Conservation (phyloP, 2,888 invertebrate genomes). For the Sinotaia quadrata region DNA sequence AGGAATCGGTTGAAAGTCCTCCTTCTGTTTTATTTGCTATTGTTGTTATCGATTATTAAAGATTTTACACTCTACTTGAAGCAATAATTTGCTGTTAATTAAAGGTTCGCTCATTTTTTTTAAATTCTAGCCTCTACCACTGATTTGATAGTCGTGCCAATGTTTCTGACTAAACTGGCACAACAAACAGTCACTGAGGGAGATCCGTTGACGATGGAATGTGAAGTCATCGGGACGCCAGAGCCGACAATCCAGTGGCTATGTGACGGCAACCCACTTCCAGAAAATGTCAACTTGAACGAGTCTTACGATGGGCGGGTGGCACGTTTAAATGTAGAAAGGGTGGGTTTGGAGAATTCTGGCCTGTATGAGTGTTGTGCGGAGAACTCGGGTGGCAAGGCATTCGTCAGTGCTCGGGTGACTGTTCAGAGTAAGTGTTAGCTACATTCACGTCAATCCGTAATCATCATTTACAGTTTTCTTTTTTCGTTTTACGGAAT, state of each 20-base stretch:
- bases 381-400: conserved; percentile 53
- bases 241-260: conserved; percentile 56
- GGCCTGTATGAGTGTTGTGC: conserved; percentile 60
- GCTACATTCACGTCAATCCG: too few species aligned
- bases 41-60: too few species aligned
- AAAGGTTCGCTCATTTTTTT: too few species aligned
- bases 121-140: too few species aligned
- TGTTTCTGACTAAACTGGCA: conserved; percentile 54
- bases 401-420: conserved; percentile 52
- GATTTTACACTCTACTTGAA: too few species aligned
- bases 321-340: conserved; percentile 52
- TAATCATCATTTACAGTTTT: too few species aligned
- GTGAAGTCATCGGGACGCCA: conserved; percentile 61
- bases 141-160: conserved; percentile 55
- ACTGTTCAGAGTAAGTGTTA: conserved; percentile 54
- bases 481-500: too few species aligned
- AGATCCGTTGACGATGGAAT: conserved; percentile 53
- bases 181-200: conserved; percentile 49
- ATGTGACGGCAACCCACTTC: conserved; percentile 43
- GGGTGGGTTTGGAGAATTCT: conserved; percentile 47
- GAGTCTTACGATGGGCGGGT: conserved; percentile 54
- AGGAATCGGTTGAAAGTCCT: too few species aligned
- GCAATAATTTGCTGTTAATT: too few species aligned
- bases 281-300: conserved; percentile 30
- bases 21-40: too few species aligned